Evolutionary conservation across 2,113 vertebrate species (phyloP), one percentile per base, ranked within the genome.

Genomic region (Potamarius usumacintae): DNA sequence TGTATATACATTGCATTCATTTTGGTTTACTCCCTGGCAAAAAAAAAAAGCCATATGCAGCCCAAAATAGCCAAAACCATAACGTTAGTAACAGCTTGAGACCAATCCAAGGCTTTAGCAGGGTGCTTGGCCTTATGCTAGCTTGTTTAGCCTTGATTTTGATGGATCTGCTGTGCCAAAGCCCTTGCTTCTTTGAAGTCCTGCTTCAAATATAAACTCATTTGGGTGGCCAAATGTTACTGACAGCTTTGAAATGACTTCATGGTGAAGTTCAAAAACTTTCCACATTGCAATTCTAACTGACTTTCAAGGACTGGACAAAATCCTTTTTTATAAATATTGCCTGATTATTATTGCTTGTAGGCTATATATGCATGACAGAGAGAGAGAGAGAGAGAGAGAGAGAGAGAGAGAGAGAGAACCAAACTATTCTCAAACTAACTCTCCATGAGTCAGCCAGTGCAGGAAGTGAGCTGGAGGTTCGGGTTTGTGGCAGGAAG

Each of bases 381-480:
- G 6, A 27, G 80, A 74, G 15, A 50, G 72, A 77, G 25, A 78
- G 25, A 53, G 9, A 12, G 50, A 55, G 74, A 77, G 74, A n/a
- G 48, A n/a, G 77, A 79, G 27, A 20, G 9, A 12, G 50, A 55
- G 74, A 77, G 74, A n/a, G 48, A n/a, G 77, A 79, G 27, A 20
- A 88, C 30, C 85, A 84, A 58, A 83, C 34, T 76, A n/a, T 42
- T 69, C 67, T 85, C 50, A 79, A 77, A 85, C 30, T 71, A 67
- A 53, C 81, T 85, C 82, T 12, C 62, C 86, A 78, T 82, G 76
- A 84, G 79, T 86, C 81, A 88, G 74, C 4, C 65, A 62, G 58
- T 55, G 86, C 90, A 91, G 90, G 89, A 91, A 90, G 89, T 90
- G 80, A 84, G 83, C n/a, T 69, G 79, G 71, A 84, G 81, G 22